Evolutionary conservation across 2,797 vertebrate species (phyloP).

Genomic region (Phyllotis vaccarum): DNA sequence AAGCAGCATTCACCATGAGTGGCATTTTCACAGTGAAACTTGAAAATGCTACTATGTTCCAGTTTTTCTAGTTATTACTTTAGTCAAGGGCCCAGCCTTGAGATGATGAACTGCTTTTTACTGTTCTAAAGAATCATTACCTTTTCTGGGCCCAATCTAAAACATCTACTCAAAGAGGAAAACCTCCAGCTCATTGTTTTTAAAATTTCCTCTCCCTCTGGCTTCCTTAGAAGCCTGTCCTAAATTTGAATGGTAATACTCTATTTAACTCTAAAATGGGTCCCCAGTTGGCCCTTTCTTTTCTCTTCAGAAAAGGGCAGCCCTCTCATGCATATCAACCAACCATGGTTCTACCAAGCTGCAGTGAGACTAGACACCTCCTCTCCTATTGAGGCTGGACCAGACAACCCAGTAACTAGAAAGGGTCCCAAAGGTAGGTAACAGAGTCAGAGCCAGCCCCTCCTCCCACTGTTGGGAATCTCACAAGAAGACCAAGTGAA

Average conservation of each 20-base stretch:
- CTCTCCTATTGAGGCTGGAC: not conserved
- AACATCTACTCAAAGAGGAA: not conserved
- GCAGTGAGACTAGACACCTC: not conserved
- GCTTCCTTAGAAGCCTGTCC: not conserved
- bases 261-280: not conserved
- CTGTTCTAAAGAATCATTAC: not conserved
- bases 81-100: not conserved
- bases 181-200: not conserved
- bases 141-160: not conserved
- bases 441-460: not conserved
- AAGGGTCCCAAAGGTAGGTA: not conserved
- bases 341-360: not conserved
- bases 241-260: not conserved
- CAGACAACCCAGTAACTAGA: not conserved
- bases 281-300: not conserved
- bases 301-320: not conserved
- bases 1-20: not conserved
- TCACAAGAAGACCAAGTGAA: not conserved
- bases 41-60: not conserved
- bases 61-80: not conserved
- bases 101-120: not conserved
- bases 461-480: not conserved
- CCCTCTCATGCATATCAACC: not conserved
- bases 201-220: not conserved
- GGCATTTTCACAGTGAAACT: not conserved